Conservation (phyloP, 2,797 vertebrate species). For the Urophycis tenuis region DNA sequence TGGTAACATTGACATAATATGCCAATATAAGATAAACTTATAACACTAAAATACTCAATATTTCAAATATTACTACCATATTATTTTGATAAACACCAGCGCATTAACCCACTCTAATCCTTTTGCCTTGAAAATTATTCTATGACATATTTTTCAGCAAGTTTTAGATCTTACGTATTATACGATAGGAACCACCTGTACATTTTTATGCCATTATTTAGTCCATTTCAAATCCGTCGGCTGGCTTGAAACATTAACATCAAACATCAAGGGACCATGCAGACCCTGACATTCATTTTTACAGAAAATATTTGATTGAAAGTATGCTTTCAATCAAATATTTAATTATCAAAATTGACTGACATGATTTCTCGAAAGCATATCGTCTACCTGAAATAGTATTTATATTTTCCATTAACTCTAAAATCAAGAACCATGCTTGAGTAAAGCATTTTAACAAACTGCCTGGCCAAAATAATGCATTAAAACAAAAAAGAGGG, state of each 20-base stretch:
- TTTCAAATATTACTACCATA: neutral
- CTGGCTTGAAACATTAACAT: too few species aligned
- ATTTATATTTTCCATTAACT: neutral
- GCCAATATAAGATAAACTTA: neutral
- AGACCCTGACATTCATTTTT: neutral
- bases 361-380: neutral
- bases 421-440: neutral
- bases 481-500: conserved; percentile 76
- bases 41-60: neutral
- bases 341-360: neutral
- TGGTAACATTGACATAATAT: neutral
- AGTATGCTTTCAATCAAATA: neutral
- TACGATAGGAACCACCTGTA: neutral
- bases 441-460: conserved; percentile 23
- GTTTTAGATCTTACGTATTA: neutral
- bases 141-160: neutral
- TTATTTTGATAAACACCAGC: neutral
- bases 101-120: neutral
- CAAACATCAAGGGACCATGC: neutral
- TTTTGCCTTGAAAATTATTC: neutral
- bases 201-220: neutral
- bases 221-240: neutral
- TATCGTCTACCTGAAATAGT: neutral
- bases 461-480: conserved; percentile 45
- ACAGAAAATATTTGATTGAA: neutral